Percentiles rank a stretch among this genome's conserved stretches.
These are phyloP conservation scores for Diuraphis noxia DNA, from an alignment of 1,140 invertebrate genomes.

Conservation along the genomic window DNA sequence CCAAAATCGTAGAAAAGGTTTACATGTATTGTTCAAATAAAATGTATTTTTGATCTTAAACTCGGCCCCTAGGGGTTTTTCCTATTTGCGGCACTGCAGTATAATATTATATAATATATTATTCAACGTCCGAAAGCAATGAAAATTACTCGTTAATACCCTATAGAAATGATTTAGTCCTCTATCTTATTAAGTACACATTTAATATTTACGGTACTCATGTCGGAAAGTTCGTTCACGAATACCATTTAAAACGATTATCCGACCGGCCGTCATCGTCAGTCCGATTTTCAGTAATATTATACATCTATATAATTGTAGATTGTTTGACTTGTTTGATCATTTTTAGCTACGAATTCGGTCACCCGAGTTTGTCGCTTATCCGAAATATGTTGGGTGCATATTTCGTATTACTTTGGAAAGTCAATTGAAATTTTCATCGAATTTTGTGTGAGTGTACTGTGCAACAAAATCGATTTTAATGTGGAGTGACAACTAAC, in stretches of 20 bases:
- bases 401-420: not conserved
- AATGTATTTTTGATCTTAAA: not conserved
- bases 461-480: not conserved
- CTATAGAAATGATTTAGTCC: not conserved
- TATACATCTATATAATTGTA: not conserved
- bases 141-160: not conserved
- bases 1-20: not conserved
- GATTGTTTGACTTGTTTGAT: not conserved
- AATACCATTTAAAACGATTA: not conserved
- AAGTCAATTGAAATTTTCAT: not conserved
- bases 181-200: not conserved
- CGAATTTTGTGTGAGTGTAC: not conserved
- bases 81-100: not conserved
- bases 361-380: not conserved
- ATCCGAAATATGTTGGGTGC: not conserved
- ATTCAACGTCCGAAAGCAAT: not conserved
- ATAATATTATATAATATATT: slow-evolving; percentile 13
- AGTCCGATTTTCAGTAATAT: not conserved
- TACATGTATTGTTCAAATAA: not conserved
- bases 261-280: not conserved
- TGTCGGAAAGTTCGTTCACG: not conserved
- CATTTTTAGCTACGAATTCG: not conserved
- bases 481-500: not conserved
- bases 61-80: not conserved
- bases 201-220: not conserved